Evolutionary conservation across 2,888 invertebrate species (phyloP).

Genomic region (Eupithecia vulgata): DNA sequence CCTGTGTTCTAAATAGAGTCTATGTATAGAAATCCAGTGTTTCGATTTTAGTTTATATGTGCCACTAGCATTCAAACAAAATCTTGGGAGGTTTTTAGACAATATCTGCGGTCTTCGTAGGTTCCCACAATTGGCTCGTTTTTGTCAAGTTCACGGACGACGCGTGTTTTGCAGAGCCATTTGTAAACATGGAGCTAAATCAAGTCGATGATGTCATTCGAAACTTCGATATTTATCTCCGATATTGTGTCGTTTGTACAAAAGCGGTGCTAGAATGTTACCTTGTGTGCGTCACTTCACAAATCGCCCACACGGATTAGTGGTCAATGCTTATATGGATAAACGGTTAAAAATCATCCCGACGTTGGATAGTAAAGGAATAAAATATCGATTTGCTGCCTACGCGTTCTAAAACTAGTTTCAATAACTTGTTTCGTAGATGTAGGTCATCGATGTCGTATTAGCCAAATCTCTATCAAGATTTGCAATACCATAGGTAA

Average conservation of each 20-base stretch:
- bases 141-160: slow-evolving; percentile 57
- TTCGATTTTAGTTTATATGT: slow-evolving; percentile 44
- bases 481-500: slow-evolving; percentile 2
- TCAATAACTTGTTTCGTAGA: slow-evolving; percentile 14
- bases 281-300: slow-evolving; percentile 63
- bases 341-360: slow-evolving; percentile 49
- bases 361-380: slow-evolving; percentile 6
- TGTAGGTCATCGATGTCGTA: slow-evolving; percentile 36
- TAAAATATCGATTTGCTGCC: slow-evolving; percentile 24
- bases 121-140: background rate
- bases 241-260: slow-evolving; percentile 60
- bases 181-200: slow-evolving; percentile 66
- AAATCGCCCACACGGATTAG: slow-evolving; percentile 59
- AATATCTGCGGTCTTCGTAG: background rate
- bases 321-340: slow-evolving; percentile 56
- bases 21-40: slow-evolving; percentile 51
- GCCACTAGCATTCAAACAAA: background rate
- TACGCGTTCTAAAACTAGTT: slow-evolving; percentile 28
- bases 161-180: slow-evolving; percentile 39
- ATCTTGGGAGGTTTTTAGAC: background rate
- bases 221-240: slow-evolving; percentile 54
- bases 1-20: slow-evolving; percentile 60
- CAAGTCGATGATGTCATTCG: slow-evolving; percentile 71
- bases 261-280: slow-evolving; percentile 54
- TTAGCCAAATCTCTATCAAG: background rate